Evolutionary conservation across 2,888 invertebrate species (phyloP), one percentile per base, ranked within the genome.

Genomic region (Philhelius pedissequus): DNA sequence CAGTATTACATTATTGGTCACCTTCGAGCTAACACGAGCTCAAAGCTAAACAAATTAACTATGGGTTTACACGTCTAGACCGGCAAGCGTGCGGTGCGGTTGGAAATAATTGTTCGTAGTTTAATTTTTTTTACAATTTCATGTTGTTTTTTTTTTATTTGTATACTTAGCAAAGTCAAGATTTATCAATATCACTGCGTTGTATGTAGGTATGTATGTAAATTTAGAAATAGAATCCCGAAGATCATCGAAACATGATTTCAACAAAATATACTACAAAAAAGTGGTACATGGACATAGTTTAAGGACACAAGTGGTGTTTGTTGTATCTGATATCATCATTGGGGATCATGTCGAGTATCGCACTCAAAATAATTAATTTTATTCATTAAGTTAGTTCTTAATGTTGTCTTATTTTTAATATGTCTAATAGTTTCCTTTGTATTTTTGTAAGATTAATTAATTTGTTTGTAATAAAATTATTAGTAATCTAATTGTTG

Each of bases 261-360:
- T 52, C 35, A 62, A 43, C 27, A 43, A 60, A 43, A 35, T 20
- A 35, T 50, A 20, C 1, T 22, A n/a, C 7, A 8, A 62, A 27
- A 74, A 80, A 54, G 74, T 80, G 75, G 40, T 80, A 80, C 80
- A 80, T 69, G 80, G 80, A 69, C 80, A 69, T 62, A 68, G 52
- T 75, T 75, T 75, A 80, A 80, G 75, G 80, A 80, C 80, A 66
- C 79, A 54, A 25, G 2, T 43, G 18, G 43, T 62, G 40, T 22
- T 40, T 40, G 25, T 27, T 2, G 13, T 32, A 5, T 8, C 1
- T 35, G 56, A 13, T 60, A 50, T 56, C 74, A 79, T 79, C 74
- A 79, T 54, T 52, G 74, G 30, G 30, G 52, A 79, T 73, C 66
- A 66, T 66, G 74, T 50, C 52, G 6, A 52, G 35, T 35, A 30